Evolutionary conservation across 2,888 invertebrate species (phyloP).

Genomic region (Euzophera pinguis): DNA sequence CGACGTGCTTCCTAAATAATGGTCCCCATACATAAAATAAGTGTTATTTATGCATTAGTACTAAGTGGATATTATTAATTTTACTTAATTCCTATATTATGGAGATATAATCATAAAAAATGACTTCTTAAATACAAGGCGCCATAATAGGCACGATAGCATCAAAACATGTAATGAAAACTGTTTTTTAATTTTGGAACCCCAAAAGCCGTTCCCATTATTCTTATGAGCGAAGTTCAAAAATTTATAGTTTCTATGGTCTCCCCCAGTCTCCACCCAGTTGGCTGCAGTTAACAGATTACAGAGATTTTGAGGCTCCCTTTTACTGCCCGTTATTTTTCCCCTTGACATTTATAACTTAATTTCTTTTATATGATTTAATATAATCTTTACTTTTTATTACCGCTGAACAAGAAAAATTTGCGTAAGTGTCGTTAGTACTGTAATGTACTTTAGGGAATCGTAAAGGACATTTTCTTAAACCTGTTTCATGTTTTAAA

Average conservation of each 20-base stretch:
- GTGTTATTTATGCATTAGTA: too few species aligned
- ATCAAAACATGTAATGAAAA: background rate
- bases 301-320: slow-evolving; percentile 19
- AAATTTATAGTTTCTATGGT: slow-evolving; percentile 20
- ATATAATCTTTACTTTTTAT: background rate
- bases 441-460: too few species aligned
- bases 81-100: too few species aligned
- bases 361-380: slow-evolving; percentile 11
- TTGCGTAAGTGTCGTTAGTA: too few species aligned
- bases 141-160: background rate
- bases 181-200: background rate
- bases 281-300: slow-evolving; percentile 26
- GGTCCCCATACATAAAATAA: too few species aligned
- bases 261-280: slow-evolving; percentile 17
- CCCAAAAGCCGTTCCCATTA: background rate
- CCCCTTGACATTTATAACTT: slow-evolving; percentile 7
- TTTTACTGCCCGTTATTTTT: slow-evolving; percentile 12
- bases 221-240: slow-evolving; percentile 8
- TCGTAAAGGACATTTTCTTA: too few species aligned
- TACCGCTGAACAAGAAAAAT: background rate
- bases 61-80: too few species aligned
- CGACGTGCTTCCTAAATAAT: too few species aligned
- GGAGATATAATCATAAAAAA: too few species aligned
- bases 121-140: too few species aligned
- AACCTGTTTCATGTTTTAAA: too few species aligned